Base-by-base conservation (phyloP, 2,797 vertebrate species). In the Hephaestus fuliginosus region DNA sequence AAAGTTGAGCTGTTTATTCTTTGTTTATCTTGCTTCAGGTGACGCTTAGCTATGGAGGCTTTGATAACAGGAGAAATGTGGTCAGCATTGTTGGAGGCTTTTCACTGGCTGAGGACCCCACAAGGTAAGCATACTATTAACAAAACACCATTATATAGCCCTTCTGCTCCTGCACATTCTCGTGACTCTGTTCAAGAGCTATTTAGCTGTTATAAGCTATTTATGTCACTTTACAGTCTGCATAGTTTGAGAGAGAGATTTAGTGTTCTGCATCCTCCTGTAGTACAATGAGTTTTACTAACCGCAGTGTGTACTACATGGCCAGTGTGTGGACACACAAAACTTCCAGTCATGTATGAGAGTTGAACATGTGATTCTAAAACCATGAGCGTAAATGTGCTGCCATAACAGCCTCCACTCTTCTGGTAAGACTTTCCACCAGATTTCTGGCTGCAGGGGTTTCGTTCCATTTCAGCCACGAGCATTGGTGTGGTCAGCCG, bases 21-120 rank as follows among this genome's bases (percentile, higher is more conserved):
- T 0, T 33, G 57, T 83, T 76, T 78, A 41, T 63, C 52, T 12
- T 51, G 0, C 7, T 30, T 43, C 68, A 98, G 97, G 97, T 99
- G 76, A 99, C 98, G 25, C 92, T 99, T n/a, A 99, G 98, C 88
- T 98, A 99, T 0, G 98, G 98, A 8, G 98, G 97, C 39, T 97
- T 97, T 60, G 97, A 98, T 85, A 99, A 98, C 92, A 96, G 96
- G 62, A 96, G 93, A 72, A 99, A 99, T 0, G 97, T 99, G 17
- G 96, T 99, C 78, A 95, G 91, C 0, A 80, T 99, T 41, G 93
- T 89, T 20, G 96, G 97, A 80, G 92, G 91, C 14, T 97, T 98
- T 90, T 97, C 96, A 51, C 81, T 97, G 90, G 90, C 93, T 56
- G 96, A 98, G 76, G 98, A 99, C 90, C 97, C 98, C 55, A 97